phyloP scores from a whole-genome alignment of 2,888 invertebrate genomes.

The Autographa pulchrina region DNA sequence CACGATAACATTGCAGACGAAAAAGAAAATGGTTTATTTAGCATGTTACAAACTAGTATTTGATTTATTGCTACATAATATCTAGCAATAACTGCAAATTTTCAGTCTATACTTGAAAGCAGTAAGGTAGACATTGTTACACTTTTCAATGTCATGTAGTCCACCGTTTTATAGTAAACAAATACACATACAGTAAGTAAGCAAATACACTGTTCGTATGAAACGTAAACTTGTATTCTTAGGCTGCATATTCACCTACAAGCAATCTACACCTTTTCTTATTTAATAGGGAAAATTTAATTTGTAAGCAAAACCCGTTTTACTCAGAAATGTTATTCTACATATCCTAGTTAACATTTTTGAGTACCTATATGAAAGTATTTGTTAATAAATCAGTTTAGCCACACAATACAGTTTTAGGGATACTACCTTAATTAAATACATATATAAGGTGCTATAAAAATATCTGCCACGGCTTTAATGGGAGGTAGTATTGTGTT shows the following conservation, averaged over 20 bases:
- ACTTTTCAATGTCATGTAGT: neutral
- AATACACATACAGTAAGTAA: neutral
- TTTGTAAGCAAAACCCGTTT: no score
- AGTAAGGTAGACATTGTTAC: neutral
- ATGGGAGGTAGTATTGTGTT: no score
- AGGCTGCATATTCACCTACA: neutral
- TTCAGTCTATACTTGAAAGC: neutral
- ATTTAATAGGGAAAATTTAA: no score
- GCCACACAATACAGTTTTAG: no score
- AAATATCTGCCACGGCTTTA: no score
- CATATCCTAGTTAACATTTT: no score
- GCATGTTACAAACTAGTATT: neutral
- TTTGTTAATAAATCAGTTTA: no score
- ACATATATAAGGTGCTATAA: no score
- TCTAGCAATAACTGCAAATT: neutral
- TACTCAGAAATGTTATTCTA: no score
- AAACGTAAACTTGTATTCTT: conserved; percentile 33
- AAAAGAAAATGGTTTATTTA: neutral
- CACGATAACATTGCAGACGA: conserved; percentile 1
- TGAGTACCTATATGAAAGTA: no score
- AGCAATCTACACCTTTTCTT: neutral
- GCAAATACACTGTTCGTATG: conserved; percentile 9
- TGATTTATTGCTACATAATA: neutral
- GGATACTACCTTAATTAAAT: no score
- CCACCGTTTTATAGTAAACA: neutral